Base-by-base conservation (phyloP, 1,140 invertebrate species). In the Papilio glaucus region DNA sequence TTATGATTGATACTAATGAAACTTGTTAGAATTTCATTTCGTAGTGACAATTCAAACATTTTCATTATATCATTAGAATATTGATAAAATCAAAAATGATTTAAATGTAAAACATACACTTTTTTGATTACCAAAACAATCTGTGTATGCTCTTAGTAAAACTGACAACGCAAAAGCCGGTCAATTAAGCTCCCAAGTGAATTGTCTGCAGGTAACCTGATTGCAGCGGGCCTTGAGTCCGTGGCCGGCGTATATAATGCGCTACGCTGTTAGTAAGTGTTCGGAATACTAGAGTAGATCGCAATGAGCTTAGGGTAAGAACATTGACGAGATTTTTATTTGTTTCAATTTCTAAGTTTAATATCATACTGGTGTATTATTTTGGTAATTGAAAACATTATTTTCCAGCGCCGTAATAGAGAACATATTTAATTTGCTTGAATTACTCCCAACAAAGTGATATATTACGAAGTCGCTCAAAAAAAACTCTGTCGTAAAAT, bases 401-500 rank as follows among this genome's bases (percentile, higher is more conserved):
- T 49, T 49, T 49, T 21, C 29, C 29, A 8, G 9, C 8, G 18
- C 45, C 15, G 15, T 21, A 7, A 57, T 13, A 53, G 24, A 53
- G 18, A 53, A 53, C 24, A 57, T 24, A 57, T 57, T 57, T 57
- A 10, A 24, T 24, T 18, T 15, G 45, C 10, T 26, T 57, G 3
- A 24, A 33, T 33, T 33, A 2, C 5, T 57, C 21, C 49, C 12
- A 1, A 26, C 9, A 24, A 13, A 57, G 12, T 24, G 21, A 57
- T 57, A 57, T 57, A 57, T 57, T 57, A 57, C 49, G 49, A 57
- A 49, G 45, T 49, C 45, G 45, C 7, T 21, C 18, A 18, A 49
- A 18, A 57, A 57, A 57, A 57, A 57, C 21, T 49, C 15, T 57
- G 21, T 24, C 24, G 10, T 24, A 12, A 57, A 57, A 57, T 57